Base-by-base conservation (phyloP, 53 echinoderm and acorn worm species). In the Holothuria leucospilota region DNA sequence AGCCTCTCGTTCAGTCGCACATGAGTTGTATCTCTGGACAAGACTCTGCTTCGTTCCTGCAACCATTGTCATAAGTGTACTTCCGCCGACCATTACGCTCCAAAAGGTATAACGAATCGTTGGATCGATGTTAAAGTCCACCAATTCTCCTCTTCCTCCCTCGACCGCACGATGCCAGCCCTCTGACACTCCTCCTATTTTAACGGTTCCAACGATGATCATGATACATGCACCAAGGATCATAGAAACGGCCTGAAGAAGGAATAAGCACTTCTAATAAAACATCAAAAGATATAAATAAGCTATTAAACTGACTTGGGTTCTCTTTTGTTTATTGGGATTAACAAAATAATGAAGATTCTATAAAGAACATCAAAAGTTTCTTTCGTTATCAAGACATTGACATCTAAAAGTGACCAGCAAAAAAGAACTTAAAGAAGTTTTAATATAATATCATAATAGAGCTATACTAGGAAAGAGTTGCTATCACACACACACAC, bases 61-160 rank as follows among this genome's bases (percentile, higher is more conserved):
- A 15, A 67, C 67, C 51, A 67, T 65, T 3, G 65, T 23, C 11
- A 41, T 8, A n/a, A 40, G 51, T 11, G 84, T 40, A 52, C 4
- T 67, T 23, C 84, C 84, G 53, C 84, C 84, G 0, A 83, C 63
- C 51, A 41, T 26, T 38, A 83, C 63, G 6, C 65, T 42, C 84
- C 84, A 83, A 24, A 83, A 83, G 13, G 66, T 83, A 8, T 51
- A 49, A 18, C 65, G 41, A 21, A 64, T 14, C 2, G 84, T 66
- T 7, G 68, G 84, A 49, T 83, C 84, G 40, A 83, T 46, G 84
- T 67, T 83, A 20, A 83, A 83, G 63, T 83, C 84, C 23, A 83
- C 68, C 41, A 83, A 24, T 9, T 83, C 63, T 12, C 39, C 24
- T 51, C 84, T 46, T 46, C 38, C 46, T 49, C 84, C 84, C 42